These are phyloP conservation scores for Calosoma granatense DNA, from an alignment of 1,140 invertebrate species.

Conservation along the genomic window DNA sequence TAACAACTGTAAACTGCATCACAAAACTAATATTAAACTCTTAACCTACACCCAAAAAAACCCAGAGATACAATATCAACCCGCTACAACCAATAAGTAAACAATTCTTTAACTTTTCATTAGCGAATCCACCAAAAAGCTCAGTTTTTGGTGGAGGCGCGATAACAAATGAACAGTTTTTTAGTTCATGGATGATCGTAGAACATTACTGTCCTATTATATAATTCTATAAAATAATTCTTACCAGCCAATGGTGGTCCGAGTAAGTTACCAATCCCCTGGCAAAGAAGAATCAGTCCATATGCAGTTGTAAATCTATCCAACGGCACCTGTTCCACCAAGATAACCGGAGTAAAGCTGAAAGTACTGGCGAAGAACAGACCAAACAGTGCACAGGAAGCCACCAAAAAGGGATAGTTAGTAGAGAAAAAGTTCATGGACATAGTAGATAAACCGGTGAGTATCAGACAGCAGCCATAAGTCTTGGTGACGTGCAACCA, in stretches of 20 bases:
- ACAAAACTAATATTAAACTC: too few species aligned
- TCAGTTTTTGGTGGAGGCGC: too few species aligned
- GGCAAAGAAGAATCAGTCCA: slow-evolving; percentile 74
- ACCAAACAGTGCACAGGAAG: slow-evolving; percentile 59
- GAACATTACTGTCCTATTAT: too few species aligned
- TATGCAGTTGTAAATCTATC: slow-evolving; percentile 81
- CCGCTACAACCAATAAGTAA: too few species aligned
- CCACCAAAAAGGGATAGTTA: slow-evolving; percentile 47
- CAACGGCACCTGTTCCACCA: slow-evolving; percentile 69
- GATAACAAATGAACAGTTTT: too few species aligned
- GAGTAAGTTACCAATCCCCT: slow-evolving; percentile 57
- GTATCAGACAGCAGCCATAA: slow-evolving; percentile 63
- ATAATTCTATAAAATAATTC: too few species aligned
- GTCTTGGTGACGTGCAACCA: slow-evolving; percentile 77
- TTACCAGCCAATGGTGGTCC: slow-evolving; percentile 49
- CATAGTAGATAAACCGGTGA: slow-evolving; percentile 61
- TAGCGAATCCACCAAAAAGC: too few species aligned
- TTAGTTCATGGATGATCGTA: too few species aligned
- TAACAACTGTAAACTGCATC: too few species aligned
- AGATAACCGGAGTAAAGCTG: slow-evolving; percentile 77
- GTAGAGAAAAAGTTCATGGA: slow-evolving; percentile 58
- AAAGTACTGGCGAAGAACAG: slow-evolving; percentile 79
- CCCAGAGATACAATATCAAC: too few species aligned
- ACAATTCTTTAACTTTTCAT: too few species aligned
- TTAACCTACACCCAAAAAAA: too few species aligned